Conservation (phyloP, 1,140 invertebrate species). For the Antheraea pernyi region DNA sequence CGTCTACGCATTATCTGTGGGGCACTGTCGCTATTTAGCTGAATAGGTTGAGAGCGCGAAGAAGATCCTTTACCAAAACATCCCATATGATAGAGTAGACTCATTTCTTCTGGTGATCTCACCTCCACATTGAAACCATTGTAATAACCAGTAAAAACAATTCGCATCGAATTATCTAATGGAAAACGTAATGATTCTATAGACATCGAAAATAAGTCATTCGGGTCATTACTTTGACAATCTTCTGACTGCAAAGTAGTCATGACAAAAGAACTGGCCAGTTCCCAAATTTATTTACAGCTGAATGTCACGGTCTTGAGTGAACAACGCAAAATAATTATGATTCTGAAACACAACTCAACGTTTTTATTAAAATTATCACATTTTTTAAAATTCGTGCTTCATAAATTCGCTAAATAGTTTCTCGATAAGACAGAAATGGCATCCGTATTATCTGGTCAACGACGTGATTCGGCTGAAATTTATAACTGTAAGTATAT, state of each 20-base stretch:
- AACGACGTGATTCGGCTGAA: constrained; percentile 1
- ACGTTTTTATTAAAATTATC: constrained; percentile 1
- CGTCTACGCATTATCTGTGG: constrained; percentile 78
- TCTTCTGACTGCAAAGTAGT: constrained; percentile 57
- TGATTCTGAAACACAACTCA: background rate
- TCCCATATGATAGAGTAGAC: constrained; percentile 83
- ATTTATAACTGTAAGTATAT: constrained; percentile 11
- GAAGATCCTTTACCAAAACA: constrained; percentile 87
- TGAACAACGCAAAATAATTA: constrained; percentile 28
- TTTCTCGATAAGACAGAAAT: background rate
- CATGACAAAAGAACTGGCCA: constrained; percentile 72
- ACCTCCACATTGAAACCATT: constrained; percentile 84
- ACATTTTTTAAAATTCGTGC: background rate
- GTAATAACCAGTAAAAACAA: constrained; percentile 81
- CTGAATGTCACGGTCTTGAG: constrained; percentile 56
- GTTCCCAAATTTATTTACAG: constrained; percentile 71
- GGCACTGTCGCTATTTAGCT: constrained; percentile 58
- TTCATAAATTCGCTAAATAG: background rate
- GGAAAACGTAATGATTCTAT: constrained; percentile 55
- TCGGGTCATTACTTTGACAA: constrained; percentile 60
- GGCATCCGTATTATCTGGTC: background rate
- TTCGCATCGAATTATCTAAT: constrained; percentile 62
- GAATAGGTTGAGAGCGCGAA: constrained; percentile 81
- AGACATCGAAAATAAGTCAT: constrained; percentile 50
- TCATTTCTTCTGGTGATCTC: constrained; percentile 80